Percentiles rank a stretch among this genome's conserved stretches.
phyloP scores from a whole-genome alignment of 2,113 vertebrate genomes.

The Ranitomeya imitator region DNA sequence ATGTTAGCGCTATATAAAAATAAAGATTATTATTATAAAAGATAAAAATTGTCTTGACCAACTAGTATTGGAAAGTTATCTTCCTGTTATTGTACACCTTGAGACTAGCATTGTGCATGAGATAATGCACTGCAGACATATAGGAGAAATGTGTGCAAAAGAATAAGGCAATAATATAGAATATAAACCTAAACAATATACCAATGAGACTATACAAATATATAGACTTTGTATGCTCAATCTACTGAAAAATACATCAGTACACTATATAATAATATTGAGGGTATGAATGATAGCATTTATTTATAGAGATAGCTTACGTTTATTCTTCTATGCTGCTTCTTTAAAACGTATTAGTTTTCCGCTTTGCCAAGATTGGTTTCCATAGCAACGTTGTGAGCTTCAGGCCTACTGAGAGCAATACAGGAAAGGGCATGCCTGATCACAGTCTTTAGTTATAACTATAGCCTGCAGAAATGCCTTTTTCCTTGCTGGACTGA shows the following conservation, averaged over 20 bases:
- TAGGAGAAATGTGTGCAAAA: not conserved
- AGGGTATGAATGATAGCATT: not conserved
- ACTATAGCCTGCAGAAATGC: constrained; percentile 67
- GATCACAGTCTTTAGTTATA: constrained; percentile 70
- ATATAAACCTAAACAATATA: no score
- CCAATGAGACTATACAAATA: not conserved
- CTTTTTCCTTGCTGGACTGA: constrained; percentile 68
- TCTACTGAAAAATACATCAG: not conserved
- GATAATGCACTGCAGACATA: not conserved
- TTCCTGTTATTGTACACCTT: no score
- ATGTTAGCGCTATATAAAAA: no score
- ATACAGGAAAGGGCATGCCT: constrained; percentile 67
- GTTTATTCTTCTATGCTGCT: not conserved
- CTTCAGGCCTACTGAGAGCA: constrained; percentile 62
- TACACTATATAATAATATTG: not conserved
- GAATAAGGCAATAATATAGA: no score
- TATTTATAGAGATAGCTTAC: not conserved
- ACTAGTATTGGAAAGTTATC: no score
- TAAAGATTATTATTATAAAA: no score
- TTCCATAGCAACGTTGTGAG: constrained; percentile 65
- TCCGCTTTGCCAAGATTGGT: constrained; percentile 9
- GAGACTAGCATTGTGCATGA: not conserved
- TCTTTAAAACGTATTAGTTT: constrained; percentile 33
- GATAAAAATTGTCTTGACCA: no score
- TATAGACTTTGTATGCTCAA: not conserved